phyloP scores from a whole-genome alignment of 2,113 vertebrate genomes.

The Catharus minimus region DNA sequence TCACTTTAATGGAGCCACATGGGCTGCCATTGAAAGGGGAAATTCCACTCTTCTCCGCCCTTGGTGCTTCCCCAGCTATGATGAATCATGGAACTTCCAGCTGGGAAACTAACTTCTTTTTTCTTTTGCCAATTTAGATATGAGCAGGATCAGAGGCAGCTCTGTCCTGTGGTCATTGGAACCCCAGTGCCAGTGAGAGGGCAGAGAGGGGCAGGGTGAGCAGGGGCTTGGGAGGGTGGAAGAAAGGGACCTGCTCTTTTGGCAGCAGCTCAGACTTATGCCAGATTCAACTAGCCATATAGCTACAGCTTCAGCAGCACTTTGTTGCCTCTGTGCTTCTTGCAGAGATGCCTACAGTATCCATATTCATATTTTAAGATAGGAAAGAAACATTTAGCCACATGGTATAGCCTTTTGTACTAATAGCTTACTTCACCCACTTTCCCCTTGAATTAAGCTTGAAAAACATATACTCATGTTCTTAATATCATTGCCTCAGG shows the following conservation, averaged over 20 bases:
- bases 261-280: not conserved
- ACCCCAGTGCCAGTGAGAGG: not conserved
- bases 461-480: not conserved
- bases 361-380: not conserved
- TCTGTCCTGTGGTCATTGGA: not conserved
- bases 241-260: not conserved
- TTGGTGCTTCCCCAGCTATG: not conserved
- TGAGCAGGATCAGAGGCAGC: not conserved
- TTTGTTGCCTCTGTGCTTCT: not conserved
- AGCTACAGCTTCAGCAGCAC: not conserved
- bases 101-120: conserved; percentile 1
- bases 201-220: not conserved
- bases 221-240: not conserved
- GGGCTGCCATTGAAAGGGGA: not conserved
- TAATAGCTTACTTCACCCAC: not conserved
- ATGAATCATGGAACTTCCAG: not conserved
- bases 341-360: not conserved
- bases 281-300: not conserved
- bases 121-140: not conserved
- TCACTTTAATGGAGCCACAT: not conserved
- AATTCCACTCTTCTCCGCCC: not conserved
- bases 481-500: not conserved
- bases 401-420: not conserved
- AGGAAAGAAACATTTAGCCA: not conserved
- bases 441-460: not conserved